phyloP scores from a whole-genome alignment of 2,888 invertebrate species.

The Tenthredo mesomela region DNA sequence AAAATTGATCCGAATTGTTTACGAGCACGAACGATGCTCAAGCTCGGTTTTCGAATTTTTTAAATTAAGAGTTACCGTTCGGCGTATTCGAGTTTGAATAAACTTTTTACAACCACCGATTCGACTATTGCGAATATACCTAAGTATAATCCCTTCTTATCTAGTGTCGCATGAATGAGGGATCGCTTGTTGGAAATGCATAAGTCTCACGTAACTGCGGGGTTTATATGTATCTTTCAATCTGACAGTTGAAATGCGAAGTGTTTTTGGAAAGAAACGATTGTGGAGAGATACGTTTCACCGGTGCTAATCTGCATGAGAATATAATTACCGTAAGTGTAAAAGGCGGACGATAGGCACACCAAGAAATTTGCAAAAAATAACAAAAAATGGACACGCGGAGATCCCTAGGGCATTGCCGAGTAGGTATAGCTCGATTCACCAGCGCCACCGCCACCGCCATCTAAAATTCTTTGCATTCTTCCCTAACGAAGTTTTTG shows the following conservation, averaged over 20 bases:
- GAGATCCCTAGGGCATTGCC: constrained; percentile 34
- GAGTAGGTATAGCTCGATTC: constrained; percentile 7
- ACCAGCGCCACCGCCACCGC: constrained; percentile 50
- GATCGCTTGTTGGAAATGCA: constrained; percentile 46
- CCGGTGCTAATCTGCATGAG: constrained; percentile 69
- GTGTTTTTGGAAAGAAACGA: constrained; percentile 42
- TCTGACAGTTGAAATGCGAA: constrained; percentile 40
- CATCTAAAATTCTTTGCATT: constrained; percentile 70
- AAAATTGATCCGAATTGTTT: constrained; percentile 17
- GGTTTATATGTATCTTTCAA: constrained; percentile 41
- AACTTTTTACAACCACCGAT: not conserved
- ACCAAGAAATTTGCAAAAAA: constrained; percentile 47
- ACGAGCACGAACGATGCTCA: not conserved
- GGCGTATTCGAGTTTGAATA: not conserved
- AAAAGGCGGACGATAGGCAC: constrained; percentile 46
- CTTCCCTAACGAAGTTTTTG: constrained; percentile 72
- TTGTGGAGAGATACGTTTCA: constrained; percentile 52
- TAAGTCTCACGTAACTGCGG: constrained; percentile 38
- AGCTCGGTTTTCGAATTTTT: not conserved
- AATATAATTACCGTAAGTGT: constrained; percentile 64
- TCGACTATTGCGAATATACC: not conserved
- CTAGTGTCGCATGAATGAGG: constrained; percentile 16
- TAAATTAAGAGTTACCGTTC: not conserved
- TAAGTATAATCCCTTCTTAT: not conserved
- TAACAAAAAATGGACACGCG: constrained; percentile 61